Percentiles rank a stretch among this genome's conserved stretches.
Evolutionary conservation across 2,797 vertebrate species (phyloP).

Genomic region (Sebastes taczanowskii): DNA sequence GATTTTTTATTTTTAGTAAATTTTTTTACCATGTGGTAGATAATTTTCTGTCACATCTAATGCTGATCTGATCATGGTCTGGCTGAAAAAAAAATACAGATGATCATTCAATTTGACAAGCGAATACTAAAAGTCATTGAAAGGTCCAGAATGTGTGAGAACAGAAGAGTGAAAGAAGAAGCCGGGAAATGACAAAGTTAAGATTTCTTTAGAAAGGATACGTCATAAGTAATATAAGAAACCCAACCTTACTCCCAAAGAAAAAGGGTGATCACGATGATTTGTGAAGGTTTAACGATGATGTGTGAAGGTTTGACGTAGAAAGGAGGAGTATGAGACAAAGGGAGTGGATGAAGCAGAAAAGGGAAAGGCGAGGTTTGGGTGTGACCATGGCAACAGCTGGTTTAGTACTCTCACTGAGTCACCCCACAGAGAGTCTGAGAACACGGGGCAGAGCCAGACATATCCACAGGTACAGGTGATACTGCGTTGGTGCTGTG

Average conservation of each 20-base stretch:
- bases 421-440: slow-evolving; percentile 38
- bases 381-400: slow-evolving; percentile 48
- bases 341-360: background rate
- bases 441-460: slow-evolving; percentile 17
- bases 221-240: background rate
- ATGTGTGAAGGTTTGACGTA: background rate
- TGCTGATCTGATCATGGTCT: background rate
- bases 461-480: background rate
- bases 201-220: background rate
- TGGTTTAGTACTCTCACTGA: slow-evolving; percentile 32
- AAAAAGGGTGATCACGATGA: background rate
- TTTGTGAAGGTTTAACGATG: background rate
- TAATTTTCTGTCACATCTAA: background rate
- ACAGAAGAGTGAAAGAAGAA: background rate
- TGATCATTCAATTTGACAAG: background rate
- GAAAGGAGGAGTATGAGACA: background rate
- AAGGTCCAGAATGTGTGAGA: background rate
- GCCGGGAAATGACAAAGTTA: background rate
- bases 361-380: slow-evolving; percentile 5
- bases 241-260: background rate
- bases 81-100: background rate
- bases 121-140: background rate
- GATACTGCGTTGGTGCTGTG: too few relatives aligned
- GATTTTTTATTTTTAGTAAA: background rate
- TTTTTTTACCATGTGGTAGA: background rate